phyloP scores from a whole-genome alignment of 2,888 invertebrate genomes.

The Aelia acuminata region DNA sequence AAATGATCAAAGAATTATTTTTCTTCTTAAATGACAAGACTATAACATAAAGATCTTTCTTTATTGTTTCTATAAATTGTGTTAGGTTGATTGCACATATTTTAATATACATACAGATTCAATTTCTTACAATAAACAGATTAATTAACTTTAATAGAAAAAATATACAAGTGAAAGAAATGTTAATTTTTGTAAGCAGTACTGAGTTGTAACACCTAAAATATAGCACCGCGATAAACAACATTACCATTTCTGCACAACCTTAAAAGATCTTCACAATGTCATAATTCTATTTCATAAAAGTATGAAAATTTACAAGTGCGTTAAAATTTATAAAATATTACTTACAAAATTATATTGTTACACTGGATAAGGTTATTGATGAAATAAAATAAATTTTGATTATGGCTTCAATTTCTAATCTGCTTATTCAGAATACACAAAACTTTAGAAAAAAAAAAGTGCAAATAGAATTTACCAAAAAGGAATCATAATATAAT shows the following conservation, averaged over 20 bases:
- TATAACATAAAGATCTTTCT: slow-evolving; percentile 20
- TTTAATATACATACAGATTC: slow-evolving; percentile 26
- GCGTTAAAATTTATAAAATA: slow-evolving; percentile 8
- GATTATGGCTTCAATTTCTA: neutral
- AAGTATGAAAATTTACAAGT: slow-evolving; percentile 33
- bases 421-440: too few species aligned
- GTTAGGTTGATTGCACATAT: slow-evolving; percentile 47
- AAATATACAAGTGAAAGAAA: slow-evolving; percentile 49
- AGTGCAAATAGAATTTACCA: neutral
- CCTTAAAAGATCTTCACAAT: neutral
- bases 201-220: neutral
- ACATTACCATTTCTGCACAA: neutral
- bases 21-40: neutral
- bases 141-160: slow-evolving; percentile 30
- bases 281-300: slow-evolving; percentile 36
- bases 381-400: neutral
- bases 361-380: neutral
- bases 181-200: neutral
- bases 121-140: slow-evolving; percentile 28
- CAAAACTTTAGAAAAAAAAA: too few species aligned
- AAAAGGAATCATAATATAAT: neutral
- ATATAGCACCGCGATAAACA: slow-evolving; percentile 31
- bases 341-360: neutral
- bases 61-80: slow-evolving; percentile 31
- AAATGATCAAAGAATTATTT: neutral